Evolutionary conservation across 2,888 invertebrate genomes (phyloP), one percentile per base, ranked within the genome.

Genomic region (Crossocerus cetratus): DNA sequence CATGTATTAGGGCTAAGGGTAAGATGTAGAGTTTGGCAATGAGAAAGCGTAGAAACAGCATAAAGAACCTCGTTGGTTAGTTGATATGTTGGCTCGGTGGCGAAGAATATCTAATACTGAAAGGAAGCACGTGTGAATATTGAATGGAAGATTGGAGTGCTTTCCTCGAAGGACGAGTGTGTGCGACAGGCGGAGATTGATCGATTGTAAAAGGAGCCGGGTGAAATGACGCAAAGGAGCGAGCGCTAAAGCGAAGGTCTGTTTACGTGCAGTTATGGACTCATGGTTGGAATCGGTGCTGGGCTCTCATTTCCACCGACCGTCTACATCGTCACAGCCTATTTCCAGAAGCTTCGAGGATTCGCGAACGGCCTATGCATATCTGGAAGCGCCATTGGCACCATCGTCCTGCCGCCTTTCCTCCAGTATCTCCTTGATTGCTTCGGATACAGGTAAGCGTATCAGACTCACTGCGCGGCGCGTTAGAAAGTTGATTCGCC

Each of bases 351-450:
- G 62, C 91, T 94, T 2, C 92, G 96, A 22, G 97, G 96, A 0
- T 91, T 97, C 22, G 97, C 97, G 55, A 97, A 96, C 89, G 97
- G 97, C 0, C 93, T 97, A n/a, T 96, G 96, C 85, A 96, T 96
- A 91, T 96, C 96, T 0, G 97, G 97, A 11, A 96, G 96, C 78
- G 96, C 96, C 0, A 93, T 96, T 76, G 97, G 97, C 3, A 95
- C 96, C 60, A 96, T 97, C 78, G 94, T 97, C 21, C 91, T 97
- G 76, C 96, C 97, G 22, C 96, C 96, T 0, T 92, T 96, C 58
- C 91, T 97, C 70, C 91, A 96, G 66, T 92, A 93, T 81, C 91
- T 97, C 55, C 91, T 97, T n/a, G 94, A 94, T 86, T 92, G 92
- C 0, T 96, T 95, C 80, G 96, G 96, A 22, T 95, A 95, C 88